Evolutionary conservation across 2,113 vertebrate genomes (phyloP), one percentile per base, ranked within the genome.

Genomic region (Tursiops truncatus): DNA sequence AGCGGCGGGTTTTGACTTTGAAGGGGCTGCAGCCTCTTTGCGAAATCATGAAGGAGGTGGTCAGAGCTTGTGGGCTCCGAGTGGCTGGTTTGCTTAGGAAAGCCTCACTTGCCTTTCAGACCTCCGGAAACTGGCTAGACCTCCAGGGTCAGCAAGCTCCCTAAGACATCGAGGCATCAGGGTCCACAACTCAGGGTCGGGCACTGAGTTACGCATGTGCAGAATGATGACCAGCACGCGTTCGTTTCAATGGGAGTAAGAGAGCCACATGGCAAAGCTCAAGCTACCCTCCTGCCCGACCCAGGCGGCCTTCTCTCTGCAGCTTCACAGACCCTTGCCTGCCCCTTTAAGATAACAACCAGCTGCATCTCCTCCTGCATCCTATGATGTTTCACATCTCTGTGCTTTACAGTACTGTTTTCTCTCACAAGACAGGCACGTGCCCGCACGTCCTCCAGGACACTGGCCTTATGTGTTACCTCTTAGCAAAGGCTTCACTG

Each of bases 161-260:
- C 56, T n/a, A 10, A 65, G 70, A 56, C 53, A 12, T 47, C 53
- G 44, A 41, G 62, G 67, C 68, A 44, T 68, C 68, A 13, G 6
- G 13, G 13, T 8, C 81, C 21, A 1, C 9, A 18, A 53, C 60
- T 36, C 21, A 9, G n/a, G 28, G 50, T 36, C 10, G 1, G 8
- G 8, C 17, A 33, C 3, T 2, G 20, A 13, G n/a, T 44, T 18
- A 36, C 15, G 56, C 26, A 18, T 4, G 8, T 10, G 80, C n/a
- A 77, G 28, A 38, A 31, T 4, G 4, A 5, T 2, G 26, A 50
- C 26, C 36, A 47, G 14, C 6, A 3, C 8, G 25, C 5, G 0
- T 20, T 6, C 0, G 0, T 50, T 60, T 77, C 65, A 63, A 0
- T 1, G 3, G 21, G 21, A 53, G 12, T 36, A 62, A 3, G 7